These are phyloP conservation scores for Synergus gifuensis DNA, from an alignment of 2,888 invertebrate genomes.

Conservation along the genomic window DNA sequence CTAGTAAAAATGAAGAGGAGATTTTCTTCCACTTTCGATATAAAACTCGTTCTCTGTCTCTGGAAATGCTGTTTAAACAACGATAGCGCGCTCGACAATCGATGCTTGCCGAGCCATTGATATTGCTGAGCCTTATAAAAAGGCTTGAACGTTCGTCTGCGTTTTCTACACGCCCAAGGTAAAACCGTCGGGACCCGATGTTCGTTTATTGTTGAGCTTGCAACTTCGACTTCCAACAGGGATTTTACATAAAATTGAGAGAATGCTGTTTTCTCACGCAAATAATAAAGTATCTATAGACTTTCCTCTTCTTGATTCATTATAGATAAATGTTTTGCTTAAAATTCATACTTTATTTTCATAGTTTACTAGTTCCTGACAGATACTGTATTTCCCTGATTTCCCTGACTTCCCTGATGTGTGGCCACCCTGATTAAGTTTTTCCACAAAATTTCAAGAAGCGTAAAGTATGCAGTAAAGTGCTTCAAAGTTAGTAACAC, in stretches of 20 bases:
- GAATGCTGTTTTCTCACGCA: neutral
- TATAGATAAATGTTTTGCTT: neutral
- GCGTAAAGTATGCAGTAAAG: neutral
- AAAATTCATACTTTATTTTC: neutral
- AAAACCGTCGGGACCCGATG: conserved; percentile 3
- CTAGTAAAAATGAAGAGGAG: neutral
- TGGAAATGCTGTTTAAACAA: conserved; percentile 25
- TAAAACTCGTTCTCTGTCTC: neutral
- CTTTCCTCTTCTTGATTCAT: neutral
- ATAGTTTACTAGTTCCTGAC: too few species aligned
- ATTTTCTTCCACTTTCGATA: conserved; percentile 11
- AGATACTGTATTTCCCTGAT: too few species aligned
- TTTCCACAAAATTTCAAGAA: neutral
- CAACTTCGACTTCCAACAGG: neutral
- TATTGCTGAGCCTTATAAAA: conserved; percentile 15
- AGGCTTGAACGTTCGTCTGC: conserved; percentile 10
- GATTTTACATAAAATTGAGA: conserved; percentile 1
- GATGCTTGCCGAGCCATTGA: conserved; percentile 4
- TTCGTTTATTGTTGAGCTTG: conserved; percentile 27
- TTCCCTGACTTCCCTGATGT: too few species aligned
- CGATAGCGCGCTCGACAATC: neutral
- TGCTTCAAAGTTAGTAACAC: neutral
- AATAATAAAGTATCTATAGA: neutral
- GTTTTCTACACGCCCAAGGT: neutral
- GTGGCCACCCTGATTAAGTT: neutral